Evolutionary conservation across 2,888 invertebrate genomes (phyloP).

Genomic region (Drosophila austrosaltans): DNA sequence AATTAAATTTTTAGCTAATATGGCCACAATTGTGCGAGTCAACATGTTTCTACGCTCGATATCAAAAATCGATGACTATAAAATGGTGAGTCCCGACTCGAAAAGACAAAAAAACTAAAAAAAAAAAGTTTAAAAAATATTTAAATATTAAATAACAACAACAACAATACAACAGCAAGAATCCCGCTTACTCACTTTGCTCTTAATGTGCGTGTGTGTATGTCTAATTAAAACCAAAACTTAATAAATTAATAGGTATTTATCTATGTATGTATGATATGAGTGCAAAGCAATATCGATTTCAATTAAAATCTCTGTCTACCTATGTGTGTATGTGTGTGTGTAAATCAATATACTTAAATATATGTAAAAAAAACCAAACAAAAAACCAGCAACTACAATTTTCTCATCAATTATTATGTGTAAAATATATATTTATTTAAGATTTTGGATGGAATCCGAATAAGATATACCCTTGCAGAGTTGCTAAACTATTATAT

Average conservation of each 20-base stretch:
- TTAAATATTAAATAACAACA: constrained; percentile 13
- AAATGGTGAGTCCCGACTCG: constrained; percentile 93
- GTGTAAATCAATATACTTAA: constrained; percentile 1
- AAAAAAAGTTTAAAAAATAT: too few relatives aligned
- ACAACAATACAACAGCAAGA: constrained; percentile 23
- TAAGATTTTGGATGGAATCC: not conserved
- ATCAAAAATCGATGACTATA: constrained; percentile 99
- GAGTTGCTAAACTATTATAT: not conserved
- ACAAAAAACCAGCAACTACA: not conserved
- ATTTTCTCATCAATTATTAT: not conserved
- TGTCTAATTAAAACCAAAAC: not conserved
- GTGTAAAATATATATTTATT: not conserved
- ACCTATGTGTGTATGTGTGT: constrained; percentile 29
- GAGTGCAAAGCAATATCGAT: constrained; percentile 8
- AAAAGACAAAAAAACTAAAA: constrained; percentile 18
- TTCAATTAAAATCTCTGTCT: constrained; percentile 10
- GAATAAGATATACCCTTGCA: not conserved
- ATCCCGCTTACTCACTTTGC: constrained; percentile 31
- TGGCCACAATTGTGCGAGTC: constrained; percentile 94
- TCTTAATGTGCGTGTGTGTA: constrained; percentile 21
- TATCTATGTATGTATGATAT: constrained; percentile 16
- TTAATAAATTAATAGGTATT: not conserved
- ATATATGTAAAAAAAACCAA: constrained; percentile 8
- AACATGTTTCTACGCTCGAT: constrained; percentile 98
- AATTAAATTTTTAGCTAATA: constrained; percentile 87